A percentile compares a stretch with the other conserved stretches of the same genome.
phyloP scores from a whole-genome alignment of 2,888 invertebrate genomes.

The Cataglyphis albicans region DNA sequence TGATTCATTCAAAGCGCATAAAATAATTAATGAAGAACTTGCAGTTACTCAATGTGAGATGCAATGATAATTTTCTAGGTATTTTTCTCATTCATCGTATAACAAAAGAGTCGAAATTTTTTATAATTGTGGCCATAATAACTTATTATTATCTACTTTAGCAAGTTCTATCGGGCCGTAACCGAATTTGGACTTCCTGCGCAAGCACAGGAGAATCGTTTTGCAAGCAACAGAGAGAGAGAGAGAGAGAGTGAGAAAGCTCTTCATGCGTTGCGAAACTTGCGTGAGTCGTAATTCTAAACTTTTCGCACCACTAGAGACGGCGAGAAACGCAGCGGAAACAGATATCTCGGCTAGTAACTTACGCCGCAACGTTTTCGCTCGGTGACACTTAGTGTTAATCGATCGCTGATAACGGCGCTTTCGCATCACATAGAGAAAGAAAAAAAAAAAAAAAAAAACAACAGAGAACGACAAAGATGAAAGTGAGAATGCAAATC shows the following conservation, averaged over 20 bases:
- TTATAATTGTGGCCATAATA: slow-evolving; percentile 22
- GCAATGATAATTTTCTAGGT: slow-evolving; percentile 1
- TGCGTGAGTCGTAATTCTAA: slow-evolving; percentile 39
- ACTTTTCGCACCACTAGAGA: slow-evolving; percentile 49
- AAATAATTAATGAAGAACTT: neutral
- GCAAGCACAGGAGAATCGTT: slow-evolving; percentile 4
- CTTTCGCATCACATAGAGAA: neutral
- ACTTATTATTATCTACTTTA: slow-evolving; percentile 41
- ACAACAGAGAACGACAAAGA: no score
- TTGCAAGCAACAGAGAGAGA: slow-evolving; percentile 5
- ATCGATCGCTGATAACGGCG: neutral
- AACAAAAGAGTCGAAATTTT: slow-evolving; percentile 1
- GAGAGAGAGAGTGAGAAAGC: slow-evolving; percentile 12
- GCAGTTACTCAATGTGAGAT: neutral
- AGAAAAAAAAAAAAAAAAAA: neutral
- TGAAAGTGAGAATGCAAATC: neutral
- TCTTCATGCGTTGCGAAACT: slow-evolving; percentile 35
- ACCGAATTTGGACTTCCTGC: slow-evolving; percentile 48
- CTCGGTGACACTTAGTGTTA: neutral
- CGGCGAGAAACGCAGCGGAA: slow-evolving; percentile 26
- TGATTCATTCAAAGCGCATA: neutral
- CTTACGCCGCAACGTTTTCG: slow-evolving; percentile 14
- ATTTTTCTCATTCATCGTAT: neutral
- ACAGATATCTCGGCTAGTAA: slow-evolving; percentile 28
- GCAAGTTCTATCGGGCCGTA: slow-evolving; percentile 15